Conservation (phyloP, 1,140 invertebrate genomes). For the Elymnias hypermnestra region DNA sequence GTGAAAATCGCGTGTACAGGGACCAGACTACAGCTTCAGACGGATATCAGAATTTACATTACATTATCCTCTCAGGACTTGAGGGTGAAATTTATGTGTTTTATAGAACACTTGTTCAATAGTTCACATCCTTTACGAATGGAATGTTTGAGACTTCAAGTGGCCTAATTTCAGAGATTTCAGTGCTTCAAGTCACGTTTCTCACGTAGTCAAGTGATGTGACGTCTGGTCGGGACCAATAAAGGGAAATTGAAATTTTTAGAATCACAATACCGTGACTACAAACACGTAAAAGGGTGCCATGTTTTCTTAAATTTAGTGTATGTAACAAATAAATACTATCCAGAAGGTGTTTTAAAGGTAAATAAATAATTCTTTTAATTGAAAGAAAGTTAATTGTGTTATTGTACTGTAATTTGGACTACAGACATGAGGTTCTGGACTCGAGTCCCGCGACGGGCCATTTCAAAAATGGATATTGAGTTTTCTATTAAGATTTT, state of each 20-base stretch:
- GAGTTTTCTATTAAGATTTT: too few relatives aligned
- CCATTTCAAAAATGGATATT: too few relatives aligned
- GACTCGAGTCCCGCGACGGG: too few relatives aligned
- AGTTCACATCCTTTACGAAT: constrained; percentile 26
- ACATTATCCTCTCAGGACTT: constrained; percentile 19
- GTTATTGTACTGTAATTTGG: neutral
- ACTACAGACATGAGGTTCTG: too few relatives aligned
- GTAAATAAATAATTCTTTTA: too few relatives aligned
- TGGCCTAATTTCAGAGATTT: constrained; percentile 17
- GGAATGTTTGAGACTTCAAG: constrained; percentile 20
- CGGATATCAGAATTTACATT: constrained; percentile 21
- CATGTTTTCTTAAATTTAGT: too few relatives aligned
- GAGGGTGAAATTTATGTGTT: constrained; percentile 31
- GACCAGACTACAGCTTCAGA: constrained; percentile 8
- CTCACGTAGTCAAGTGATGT: constrained; percentile 10
- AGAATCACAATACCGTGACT: too few relatives aligned
- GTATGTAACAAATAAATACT: too few relatives aligned
- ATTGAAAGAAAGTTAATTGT: too few relatives aligned
- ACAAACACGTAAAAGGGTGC: too few relatives aligned
- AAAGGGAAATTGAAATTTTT: neutral
- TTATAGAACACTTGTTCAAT: constrained; percentile 32
- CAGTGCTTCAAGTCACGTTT: constrained; percentile 20
- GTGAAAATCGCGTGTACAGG: neutral
- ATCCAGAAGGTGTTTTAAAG: too few relatives aligned
- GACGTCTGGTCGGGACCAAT: neutral